Evolutionary conservation across 2,797 vertebrate genomes (phyloP), one percentile per base, ranked within the genome.

Genomic region (Glossophaga mutica): DNA sequence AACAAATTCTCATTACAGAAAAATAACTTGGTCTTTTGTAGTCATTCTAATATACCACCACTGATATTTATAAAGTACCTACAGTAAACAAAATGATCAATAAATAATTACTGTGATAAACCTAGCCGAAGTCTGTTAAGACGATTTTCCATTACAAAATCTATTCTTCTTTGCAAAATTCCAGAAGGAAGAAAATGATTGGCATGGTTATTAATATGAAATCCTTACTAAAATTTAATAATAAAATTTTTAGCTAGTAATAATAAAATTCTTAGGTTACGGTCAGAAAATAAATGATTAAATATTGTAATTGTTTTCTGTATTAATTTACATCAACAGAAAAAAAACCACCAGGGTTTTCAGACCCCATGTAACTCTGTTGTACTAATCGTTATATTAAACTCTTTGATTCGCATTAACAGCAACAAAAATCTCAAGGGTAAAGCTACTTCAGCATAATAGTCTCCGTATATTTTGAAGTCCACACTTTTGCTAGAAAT

Each of bases 91-190:
- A 96, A 96, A 90, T 59, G 82, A 74, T 57, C 46, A 97, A 85
- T 59, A 97, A 97, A 90, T 94, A 95, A 97, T 88, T 97, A 71
- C 48, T 97, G 79, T 87, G 95, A 92, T 94, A 97, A 97, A 94
- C 44, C 26, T 90, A 97, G 94, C 83, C 77, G 92, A 96, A 89
- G 9, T 76, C 59, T 77, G 78, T 29, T 26, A 81, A 89, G 48
- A 65, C 18, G 95, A 83, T 65, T 93, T 94, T 76, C 37, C 84
- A 84, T 42, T 78, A 87, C 1, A 92, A 88, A 96, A 95, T 94
- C 78, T 92, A 96, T 87, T 87, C 65, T 65, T 95, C 39, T 77
- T 95, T 94, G 87, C 70, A 85, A 94, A 93, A 79, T 96, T 97
- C 70, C 89, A 97, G 95, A 97, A 96, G 90, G 76, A 98, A 96